A percentile compares a stretch with the other conserved stretches of the same genome.
These are phyloP conservation scores for Anisognathus igniventris DNA, from an alignment of 2,797 vertebrate species.

Conservation along the genomic window DNA sequence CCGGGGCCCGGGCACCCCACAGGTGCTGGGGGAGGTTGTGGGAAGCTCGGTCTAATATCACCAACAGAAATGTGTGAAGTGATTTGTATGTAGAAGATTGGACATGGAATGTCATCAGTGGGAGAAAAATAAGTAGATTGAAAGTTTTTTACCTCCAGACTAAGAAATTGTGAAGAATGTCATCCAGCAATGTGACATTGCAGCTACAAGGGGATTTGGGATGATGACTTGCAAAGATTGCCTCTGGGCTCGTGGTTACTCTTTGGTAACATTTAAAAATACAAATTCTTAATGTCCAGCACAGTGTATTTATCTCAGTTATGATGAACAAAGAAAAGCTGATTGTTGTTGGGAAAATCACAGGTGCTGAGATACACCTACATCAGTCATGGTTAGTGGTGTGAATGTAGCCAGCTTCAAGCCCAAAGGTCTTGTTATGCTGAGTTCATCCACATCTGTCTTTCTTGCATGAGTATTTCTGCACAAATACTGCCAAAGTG, in stretches of 20 bases:
- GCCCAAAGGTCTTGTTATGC: not conserved
- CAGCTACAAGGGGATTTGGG: too few relatives aligned
- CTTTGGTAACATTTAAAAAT: not conserved
- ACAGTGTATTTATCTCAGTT: not conserved
- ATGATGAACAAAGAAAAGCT: not conserved
- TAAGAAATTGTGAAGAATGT: not conserved
- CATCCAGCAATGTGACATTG: fast-evolving
- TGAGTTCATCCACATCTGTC: not conserved
- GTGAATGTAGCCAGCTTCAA: not conserved
- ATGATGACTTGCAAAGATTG: too few relatives aligned
- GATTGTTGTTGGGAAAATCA: not conserved
- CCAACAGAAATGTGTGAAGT: not conserved
- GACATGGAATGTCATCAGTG: fast-evolving
- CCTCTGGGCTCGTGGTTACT: not conserved
- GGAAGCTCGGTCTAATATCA: fast-evolving
- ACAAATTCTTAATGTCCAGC: not conserved
- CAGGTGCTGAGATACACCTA: not conserved
- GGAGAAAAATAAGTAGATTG: not conserved
- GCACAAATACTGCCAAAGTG: not conserved
- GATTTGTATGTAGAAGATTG: fast-evolving
- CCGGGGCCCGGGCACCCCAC: fast-evolving
- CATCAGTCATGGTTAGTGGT: not conserved
- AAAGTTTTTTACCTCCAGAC: not conserved
- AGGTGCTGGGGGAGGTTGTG: fast-evolving
- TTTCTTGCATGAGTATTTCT: not conserved